A percentile compares a stretch with the other conserved stretches of the same genome.
These are phyloP conservation scores for Lepidostoma basale DNA, from an alignment of 1,140 invertebrate species.

Conservation along the genomic window DNA sequence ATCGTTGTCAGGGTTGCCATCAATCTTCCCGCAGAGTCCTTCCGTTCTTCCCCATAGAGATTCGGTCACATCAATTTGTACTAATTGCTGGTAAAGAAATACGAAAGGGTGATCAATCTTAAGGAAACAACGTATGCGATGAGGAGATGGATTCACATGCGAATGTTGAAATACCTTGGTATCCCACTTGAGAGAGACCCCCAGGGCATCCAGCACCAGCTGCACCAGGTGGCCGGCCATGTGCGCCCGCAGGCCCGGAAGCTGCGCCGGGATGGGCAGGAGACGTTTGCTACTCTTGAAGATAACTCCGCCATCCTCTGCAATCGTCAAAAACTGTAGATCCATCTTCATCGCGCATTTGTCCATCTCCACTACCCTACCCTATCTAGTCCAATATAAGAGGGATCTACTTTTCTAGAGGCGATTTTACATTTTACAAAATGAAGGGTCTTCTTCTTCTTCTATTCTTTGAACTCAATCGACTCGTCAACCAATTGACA, in stretches of 20 bases:
- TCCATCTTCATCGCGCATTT: conserved; percentile 1
- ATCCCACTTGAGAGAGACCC: conserved; percentile 79
- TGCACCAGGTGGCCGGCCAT: conserved; percentile 71
- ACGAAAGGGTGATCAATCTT: too few species aligned
- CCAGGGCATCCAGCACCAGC: conserved; percentile 69
- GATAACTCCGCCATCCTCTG: conserved; percentile 63
- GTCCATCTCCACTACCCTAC: too few species aligned
- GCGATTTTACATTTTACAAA: too few species aligned
- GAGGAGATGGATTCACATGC: too few species aligned
- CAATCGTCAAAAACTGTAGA: conserved; percentile 30
- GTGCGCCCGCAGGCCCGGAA: conserved; percentile 72
- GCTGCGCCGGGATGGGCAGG: conserved; percentile 70
- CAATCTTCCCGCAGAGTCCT: conserved; percentile 80
- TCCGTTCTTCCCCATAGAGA: conserved; percentile 77
- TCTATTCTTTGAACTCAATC: too few species aligned
- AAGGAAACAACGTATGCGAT: too few species aligned
- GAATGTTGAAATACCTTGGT: conserved; percentile 56
- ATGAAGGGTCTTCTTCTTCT: too few species aligned
- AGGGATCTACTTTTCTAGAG: too few species aligned
- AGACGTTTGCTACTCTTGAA: conserved; percentile 63
- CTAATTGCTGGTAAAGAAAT: conserved; percentile 57
- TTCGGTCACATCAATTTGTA: conserved; percentile 69
- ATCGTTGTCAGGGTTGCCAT: conserved; percentile 75
- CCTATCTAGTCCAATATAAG: too few species aligned
- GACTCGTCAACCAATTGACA: too few species aligned